Evolutionary conservation across 2,888 invertebrate genomes (phyloP).

Genomic region (Acrocera orbiculus): DNA sequence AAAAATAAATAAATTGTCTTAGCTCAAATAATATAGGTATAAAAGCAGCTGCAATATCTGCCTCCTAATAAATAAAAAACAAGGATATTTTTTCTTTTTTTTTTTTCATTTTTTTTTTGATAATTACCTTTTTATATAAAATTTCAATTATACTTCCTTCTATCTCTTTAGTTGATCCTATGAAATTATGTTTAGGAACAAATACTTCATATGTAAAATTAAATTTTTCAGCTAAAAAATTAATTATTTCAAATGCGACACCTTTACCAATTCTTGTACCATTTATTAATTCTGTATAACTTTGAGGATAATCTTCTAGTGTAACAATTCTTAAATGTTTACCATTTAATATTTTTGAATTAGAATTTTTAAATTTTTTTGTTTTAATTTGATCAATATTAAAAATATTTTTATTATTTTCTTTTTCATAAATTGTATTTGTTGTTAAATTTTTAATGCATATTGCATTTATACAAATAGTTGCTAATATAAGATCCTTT

Average conservation of each 20-base stretch:
- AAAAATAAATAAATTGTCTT: conserved; percentile 38
- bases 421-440: neutral
- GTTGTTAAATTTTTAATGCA: too few species aligned
- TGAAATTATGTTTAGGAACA: conserved; percentile 41
- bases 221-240: conserved; percentile 47
- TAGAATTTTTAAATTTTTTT: neutral
- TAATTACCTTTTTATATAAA: conserved; percentile 38
- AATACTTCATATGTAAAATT: conserved; percentile 58
- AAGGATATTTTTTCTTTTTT: neutral
- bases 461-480: conserved; percentile 10
- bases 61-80: conserved; percentile 34
- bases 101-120: conserved; percentile 3
- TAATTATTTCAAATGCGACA: conserved; percentile 52
- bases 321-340: conserved; percentile 24
- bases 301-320: conserved; percentile 43
- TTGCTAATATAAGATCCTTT: conserved; percentile 8
- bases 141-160: conserved; percentile 46
- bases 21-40: conserved; percentile 47
- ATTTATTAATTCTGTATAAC: conserved; percentile 36
- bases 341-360: conserved; percentile 17
- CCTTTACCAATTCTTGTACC: conserved; percentile 44
- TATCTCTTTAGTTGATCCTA: conserved; percentile 34
- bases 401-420: too few species aligned
- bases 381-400: neutral
- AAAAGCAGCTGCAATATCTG: conserved; percentile 64